A percentile compares a stretch with the other conserved stretches of the same genome.
Conservation (phyloP, 2,113 vertebrate species). For the Sminthopsis crassicaudata region DNA sequence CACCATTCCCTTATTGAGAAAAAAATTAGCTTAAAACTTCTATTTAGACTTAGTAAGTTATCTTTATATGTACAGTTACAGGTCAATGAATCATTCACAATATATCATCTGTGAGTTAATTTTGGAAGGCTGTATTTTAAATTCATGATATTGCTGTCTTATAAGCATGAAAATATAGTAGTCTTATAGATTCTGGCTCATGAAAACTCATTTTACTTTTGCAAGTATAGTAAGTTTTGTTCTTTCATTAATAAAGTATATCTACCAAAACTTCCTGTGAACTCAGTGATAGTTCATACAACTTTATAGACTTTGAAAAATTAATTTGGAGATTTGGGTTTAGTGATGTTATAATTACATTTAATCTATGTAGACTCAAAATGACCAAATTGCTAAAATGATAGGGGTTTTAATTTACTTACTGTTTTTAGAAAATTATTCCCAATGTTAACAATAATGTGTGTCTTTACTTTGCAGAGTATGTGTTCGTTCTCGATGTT, state of each 20-base stretch:
- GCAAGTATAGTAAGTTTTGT: background rate
- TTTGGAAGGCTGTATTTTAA: conserved; percentile 13
- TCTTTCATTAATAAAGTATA: background rate
- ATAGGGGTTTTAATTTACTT: conserved; percentile 14
- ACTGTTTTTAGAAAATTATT: background rate
- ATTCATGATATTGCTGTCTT: conserved; percentile 9
- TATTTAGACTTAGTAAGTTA: background rate
- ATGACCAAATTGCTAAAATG: background rate
- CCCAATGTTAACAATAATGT: conserved; percentile 38
- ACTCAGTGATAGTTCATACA: background rate
- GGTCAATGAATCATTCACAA: conserved; percentile 11
- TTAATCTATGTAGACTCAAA: background rate
- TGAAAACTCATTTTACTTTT: conserved; percentile 16
- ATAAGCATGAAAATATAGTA: conserved; percentile 16
- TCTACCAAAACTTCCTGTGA: background rate
- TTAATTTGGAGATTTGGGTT: background rate
- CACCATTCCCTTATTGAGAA: background rate
- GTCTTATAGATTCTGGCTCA: conserved; percentile 10
- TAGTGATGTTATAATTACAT: background rate
- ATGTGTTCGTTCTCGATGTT: conserved; percentile 95
- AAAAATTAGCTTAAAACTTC: conserved; percentile 22
- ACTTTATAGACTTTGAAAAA: background rate
- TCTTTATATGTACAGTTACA: conserved; percentile 5
- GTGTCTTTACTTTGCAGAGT: conserved; percentile 84
- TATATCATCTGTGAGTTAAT: conserved; percentile 45